Evolutionary conservation across 2,113 vertebrate genomes (phyloP), one percentile per base, ranked within the genome.

Genomic region (Microcebus jonahi): DNA sequence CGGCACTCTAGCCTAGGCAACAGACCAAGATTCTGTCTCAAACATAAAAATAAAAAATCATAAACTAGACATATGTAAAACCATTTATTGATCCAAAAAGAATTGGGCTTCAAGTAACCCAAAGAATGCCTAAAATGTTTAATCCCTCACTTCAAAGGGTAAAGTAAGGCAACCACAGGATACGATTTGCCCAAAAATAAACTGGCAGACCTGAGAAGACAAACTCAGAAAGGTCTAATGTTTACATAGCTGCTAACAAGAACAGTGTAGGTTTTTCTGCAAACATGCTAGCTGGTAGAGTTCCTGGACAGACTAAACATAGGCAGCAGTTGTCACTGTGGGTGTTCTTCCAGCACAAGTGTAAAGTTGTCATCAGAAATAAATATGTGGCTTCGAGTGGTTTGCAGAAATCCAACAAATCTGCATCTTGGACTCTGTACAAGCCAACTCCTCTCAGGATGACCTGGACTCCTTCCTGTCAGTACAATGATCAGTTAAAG

Each of bases 301-400:
- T 92, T 97, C 95, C 86, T 91, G 93, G 75, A 88, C 93, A 97
- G 95, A 97, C 97, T 97, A 98, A 97, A 97, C 97, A 97, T 67
- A 93, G 96, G 93, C 95, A 97, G 92, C 96, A 97, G 95, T 96
- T 97, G 97, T 97, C 97, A 91, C 63, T 84, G 96, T 96, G 97
- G 98, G 97, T 97, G 93, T 97, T 98, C 98, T 97, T 96, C 93
- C 97, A 98, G 90, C 94, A 91, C 88, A 97, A 97, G 96, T 97
- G 96, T 97, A 96, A 97, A 97, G 97, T 91, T 97, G 95, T 98
- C 92, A 96, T 95, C 97, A 98, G 93, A 98, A 98, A 97, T 90
- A 93, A 97, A 14, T 96, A 96, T 83, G 82, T 95, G 95, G 85
- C 91, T 97, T 94, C 67, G 39, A 97, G 77, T 92, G 85, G 90